A percentile compares a stretch with the other conserved stretches of the same genome.
Evolutionary conservation across 2,113 vertebrate species (phyloP).

Genomic region (Nipponia nippon): DNA sequence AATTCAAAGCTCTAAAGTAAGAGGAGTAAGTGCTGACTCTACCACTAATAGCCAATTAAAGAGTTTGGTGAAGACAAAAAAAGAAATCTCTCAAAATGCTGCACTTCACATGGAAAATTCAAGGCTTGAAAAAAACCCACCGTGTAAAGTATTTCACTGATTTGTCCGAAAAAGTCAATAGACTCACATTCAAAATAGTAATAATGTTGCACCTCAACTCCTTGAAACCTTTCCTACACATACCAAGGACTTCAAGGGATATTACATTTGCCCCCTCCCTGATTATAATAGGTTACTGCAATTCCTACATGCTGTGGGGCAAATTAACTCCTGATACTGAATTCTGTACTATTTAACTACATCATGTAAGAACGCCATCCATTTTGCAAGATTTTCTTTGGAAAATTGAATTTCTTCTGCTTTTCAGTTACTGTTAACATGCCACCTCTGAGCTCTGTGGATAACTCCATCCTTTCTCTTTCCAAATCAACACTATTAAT

Average conservation of each 20-base stretch:
- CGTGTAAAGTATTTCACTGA: neutral
- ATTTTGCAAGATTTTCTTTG: neutral
- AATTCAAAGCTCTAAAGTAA: neutral
- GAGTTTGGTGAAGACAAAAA: neutral
- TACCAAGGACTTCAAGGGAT: neutral
- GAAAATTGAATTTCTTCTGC: neutral
- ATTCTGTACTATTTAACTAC: neutral
- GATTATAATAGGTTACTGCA: neutral
- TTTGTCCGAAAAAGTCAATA: neutral
- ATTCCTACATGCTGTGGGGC: neutral
- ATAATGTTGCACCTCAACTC: neutral
- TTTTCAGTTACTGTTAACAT: neutral
- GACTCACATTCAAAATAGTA: neutral
- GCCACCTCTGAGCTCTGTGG: neutral
- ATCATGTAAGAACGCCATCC: neutral
- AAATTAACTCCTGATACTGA: neutral
- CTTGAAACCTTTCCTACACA: neutral
- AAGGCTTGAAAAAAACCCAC: neutral
- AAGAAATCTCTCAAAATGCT: neutral
- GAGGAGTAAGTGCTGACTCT: neutral
- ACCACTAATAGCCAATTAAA: neutral
- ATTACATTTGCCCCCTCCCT: rapidly evolving
- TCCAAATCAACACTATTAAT: neutral
- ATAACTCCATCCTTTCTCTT: neutral
- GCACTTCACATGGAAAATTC: neutral